Evolutionary conservation across 2,113 vertebrate species (phyloP), one percentile per base, ranked within the genome.

Genomic region (Oophaga pumilio): DNA sequence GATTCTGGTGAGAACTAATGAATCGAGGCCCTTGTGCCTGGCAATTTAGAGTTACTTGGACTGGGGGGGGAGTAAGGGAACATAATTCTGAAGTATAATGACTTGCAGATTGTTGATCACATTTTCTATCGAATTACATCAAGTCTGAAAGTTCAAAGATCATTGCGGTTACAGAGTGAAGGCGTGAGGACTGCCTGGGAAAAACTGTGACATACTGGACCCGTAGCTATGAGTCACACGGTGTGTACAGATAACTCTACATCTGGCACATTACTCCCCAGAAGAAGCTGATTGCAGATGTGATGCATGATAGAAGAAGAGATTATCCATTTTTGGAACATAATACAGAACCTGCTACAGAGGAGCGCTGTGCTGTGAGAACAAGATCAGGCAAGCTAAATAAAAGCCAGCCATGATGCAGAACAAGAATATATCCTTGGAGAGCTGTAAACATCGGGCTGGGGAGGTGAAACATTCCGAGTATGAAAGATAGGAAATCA

Each of bases 391-490:
- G 24, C 69, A 76, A 76, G 69, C 69, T 85, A 73, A 85, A 74
- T 85, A 84, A 73, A 85, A 85, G 8, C 33, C 24, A 53, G 50
- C 68, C 52, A 59, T 74, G 53, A 84, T 52, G 64, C 26, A 56
- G 50, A 85, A 71, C 68, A 71, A 85, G 69, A 85, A 57, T 60
- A 57, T 71, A 53, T 85, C 83, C 68, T 74, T 28, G 17, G 83
- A 85, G 83, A 76, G 84, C 84, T 49, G 71, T 85, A 85, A 85
- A 76, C 84, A 85, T 60, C n/a, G 14, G 33, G 28, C 28, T 59
- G 71, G 66, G 71, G 79, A 85, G 43, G 69, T 76, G 71, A 85
- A 85, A 71, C 56, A 85, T 49, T 85, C 56, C 18, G 56, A 85
- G 18, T 52, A 52, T 84, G 50, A 73, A 84, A 73, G 68, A 60